Conservation (phyloP, 1,140 invertebrate species). For the Caerostris darwini region DNA sequence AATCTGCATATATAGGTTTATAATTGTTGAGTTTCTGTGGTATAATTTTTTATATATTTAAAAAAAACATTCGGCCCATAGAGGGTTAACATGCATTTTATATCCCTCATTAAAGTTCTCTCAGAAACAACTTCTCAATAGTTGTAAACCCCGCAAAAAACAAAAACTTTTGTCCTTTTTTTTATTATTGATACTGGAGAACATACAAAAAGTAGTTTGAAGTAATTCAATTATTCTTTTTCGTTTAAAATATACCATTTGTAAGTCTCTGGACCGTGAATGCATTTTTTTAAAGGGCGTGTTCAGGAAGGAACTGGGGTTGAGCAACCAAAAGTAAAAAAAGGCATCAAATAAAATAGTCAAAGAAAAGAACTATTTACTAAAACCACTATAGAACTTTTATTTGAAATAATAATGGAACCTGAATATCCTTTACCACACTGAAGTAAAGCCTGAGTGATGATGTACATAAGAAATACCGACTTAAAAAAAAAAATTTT, state of each 20-base stretch:
- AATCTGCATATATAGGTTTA: no score
- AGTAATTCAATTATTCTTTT: neutral
- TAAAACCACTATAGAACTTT: neutral
- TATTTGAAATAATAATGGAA: constrained; percentile 23
- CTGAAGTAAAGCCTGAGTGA: neutral
- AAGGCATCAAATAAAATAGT: constrained; percentile 12
- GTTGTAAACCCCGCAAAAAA: no score
- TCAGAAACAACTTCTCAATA: no score
- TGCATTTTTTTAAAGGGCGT: neutral
- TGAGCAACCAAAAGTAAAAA: neutral
- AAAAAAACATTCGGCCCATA: no score
- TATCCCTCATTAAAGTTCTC: no score
- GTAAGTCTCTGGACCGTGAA: neutral
- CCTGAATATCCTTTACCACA: neutral
- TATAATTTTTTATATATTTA: no score
- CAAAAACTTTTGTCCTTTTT: no score
- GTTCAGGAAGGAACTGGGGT: constrained; percentile 15
- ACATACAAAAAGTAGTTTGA: neutral
- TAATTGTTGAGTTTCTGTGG: no score
- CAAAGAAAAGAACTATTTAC: neutral
- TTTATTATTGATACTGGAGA: neutral
- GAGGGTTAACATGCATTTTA: no score
- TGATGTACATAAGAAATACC: neutral
- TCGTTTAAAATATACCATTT: neutral
- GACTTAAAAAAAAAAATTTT: neutral